These are phyloP conservation scores for Opisthograptis luteolata DNA, from an alignment of 2,888 invertebrate species.

Conservation along the genomic window DNA sequence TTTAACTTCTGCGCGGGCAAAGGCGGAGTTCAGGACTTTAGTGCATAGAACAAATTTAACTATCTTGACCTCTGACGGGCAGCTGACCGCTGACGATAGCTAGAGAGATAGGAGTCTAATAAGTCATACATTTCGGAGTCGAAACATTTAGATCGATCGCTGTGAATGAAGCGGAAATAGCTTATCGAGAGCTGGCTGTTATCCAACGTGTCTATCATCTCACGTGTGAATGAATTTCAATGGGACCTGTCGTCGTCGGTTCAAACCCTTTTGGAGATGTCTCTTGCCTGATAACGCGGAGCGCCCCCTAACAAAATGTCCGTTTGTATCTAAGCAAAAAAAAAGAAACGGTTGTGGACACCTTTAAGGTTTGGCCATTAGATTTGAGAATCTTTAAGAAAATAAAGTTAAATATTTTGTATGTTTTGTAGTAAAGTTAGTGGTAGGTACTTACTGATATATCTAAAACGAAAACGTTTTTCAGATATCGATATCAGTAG, in stretches of 20 bases:
- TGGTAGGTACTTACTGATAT: too few relatives aligned
- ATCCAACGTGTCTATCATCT: constrained; percentile 52
- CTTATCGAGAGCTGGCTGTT: constrained; percentile 35
- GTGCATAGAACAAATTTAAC: too few relatives aligned
- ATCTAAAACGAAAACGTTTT: too few relatives aligned
- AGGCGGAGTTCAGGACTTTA: too few relatives aligned
- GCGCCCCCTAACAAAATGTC: constrained; percentile 76
- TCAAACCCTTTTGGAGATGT: constrained; percentile 66
- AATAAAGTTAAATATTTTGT: neutral
- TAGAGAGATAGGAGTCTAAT: neutral
- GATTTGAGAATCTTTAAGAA: constrained; percentile 10
- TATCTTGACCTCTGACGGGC: too few relatives aligned
- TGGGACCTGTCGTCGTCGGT: constrained; percentile 58
- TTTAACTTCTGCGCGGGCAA: too few relatives aligned
- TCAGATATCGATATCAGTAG: too few relatives aligned
- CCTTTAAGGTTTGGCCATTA: constrained; percentile 53
- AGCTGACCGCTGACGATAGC: too few relatives aligned
- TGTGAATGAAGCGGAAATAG: constrained; percentile 40
- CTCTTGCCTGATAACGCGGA: constrained; percentile 63
- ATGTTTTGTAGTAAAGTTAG: neutral
- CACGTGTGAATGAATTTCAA: constrained; percentile 69
- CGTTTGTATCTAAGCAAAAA: constrained; percentile 70
- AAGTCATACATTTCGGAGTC: neutral
- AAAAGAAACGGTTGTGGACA: constrained; percentile 56
- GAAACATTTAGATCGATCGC: constrained; percentile 20